Percentiles rank a stretch among this genome's conserved stretches.
phyloP scores from a whole-genome alignment of 1,140 invertebrate species.

The Pseudomyrmex flavicornis region DNA sequence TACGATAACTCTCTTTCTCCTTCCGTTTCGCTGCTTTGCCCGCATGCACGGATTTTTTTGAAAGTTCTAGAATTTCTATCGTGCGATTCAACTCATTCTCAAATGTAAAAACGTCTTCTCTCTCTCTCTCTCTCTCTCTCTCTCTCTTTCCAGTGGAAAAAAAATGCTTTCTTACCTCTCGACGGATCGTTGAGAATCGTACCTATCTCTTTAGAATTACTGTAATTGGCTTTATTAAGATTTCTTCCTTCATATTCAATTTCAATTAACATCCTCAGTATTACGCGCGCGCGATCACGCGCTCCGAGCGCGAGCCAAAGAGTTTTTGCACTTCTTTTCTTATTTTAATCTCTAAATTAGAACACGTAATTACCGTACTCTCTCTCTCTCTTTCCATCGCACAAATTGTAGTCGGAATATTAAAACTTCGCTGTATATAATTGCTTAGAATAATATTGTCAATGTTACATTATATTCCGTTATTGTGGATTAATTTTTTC shows the following conservation, averaged over 20 bases:
- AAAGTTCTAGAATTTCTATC: conserved; percentile 18
- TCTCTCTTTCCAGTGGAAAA: background rate
- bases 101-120: background rate
- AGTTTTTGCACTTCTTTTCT: conserved; percentile 48
- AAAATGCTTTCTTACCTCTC: conserved; percentile 28
- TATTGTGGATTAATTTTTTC: conserved; percentile 28
- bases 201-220: conserved; percentile 61
- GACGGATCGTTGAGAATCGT: conserved; percentile 18
- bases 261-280: conserved; percentile 68
- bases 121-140: no score
- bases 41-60: background rate
- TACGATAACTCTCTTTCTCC: no score
- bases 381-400: conserved; percentile 15
- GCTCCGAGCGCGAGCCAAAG: conserved; percentile 16
- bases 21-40: background rate
- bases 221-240: conserved; percentile 71
- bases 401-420: conserved; percentile 54
- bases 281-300: conserved; percentile 51
- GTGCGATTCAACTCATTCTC: conserved; percentile 48
- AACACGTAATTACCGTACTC: conserved; percentile 50
- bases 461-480: conserved; percentile 3
- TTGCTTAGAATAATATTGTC: conserved; percentile 17
- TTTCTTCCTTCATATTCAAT: conserved; percentile 62
- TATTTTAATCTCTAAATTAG: conserved; percentile 60
- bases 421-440: conserved; percentile 42